phyloP scores from a whole-genome alignment of 2,797 vertebrate species.

The Pyrocephalus nanus region DNA sequence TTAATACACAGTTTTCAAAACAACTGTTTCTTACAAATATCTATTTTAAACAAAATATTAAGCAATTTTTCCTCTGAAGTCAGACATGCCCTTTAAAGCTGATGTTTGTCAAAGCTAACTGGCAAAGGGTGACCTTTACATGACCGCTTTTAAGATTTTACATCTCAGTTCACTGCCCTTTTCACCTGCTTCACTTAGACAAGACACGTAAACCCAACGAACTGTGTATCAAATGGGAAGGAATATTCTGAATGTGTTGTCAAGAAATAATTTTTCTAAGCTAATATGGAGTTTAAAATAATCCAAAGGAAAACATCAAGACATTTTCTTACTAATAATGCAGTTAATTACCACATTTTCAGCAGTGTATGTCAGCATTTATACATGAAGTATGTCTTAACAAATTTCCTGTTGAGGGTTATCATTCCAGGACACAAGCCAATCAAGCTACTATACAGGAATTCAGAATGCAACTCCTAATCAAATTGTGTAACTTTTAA shows the following conservation, averaged over 20 bases:
- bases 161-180: conserved; percentile 64
- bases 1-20: conserved; percentile 19
- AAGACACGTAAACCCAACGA: conserved; percentile 52
- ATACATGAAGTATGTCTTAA: conserved; percentile 33
- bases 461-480: conserved; percentile 66
- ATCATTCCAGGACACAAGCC: conserved; percentile 60
- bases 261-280: conserved; percentile 42
- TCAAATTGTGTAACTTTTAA: conserved; percentile 53
- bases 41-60: conserved; percentile 50
- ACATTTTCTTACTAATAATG: conserved; percentile 19
- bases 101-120: conserved; percentile 68
- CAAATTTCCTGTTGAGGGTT: conserved; percentile 38
- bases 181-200: conserved; percentile 66
- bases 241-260: conserved; percentile 22
- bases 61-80: conserved; percentile 56
- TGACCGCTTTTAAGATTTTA: conserved; percentile 65
- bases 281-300: conserved; percentile 30
- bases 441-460: conserved; percentile 38
- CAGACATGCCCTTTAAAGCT: conserved; percentile 72
- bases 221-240: conserved; percentile 25
- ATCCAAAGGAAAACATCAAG: neutral
- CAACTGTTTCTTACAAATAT: conserved; percentile 32
- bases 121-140: conserved; percentile 72
- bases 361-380: conserved; percentile 18
- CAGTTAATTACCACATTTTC: conserved; percentile 26